Base-by-base conservation (phyloP, 2,888 invertebrate species). In the Standfussiana lucernea region DNA sequence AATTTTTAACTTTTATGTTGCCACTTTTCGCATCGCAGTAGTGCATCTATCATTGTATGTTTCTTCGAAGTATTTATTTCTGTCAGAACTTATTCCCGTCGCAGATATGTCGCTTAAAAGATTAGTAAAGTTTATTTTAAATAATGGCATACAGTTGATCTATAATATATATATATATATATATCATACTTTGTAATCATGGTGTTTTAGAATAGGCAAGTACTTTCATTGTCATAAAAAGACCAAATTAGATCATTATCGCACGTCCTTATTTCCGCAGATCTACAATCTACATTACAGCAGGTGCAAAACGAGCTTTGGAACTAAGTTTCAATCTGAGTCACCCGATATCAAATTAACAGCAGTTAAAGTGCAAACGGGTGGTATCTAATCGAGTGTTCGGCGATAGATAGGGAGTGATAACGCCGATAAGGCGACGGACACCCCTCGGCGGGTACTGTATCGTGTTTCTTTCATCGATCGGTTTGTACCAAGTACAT, bases 281-380 rank as follows among this genome's bases (percentile, higher is more conserved):
- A 61, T 35, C 2, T 59, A 21, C 35, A 40, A 8, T 15, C 18
- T 62, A 24, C 2, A 64, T 40, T 0, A 32, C 32, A 56, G 32
- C 47, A 66, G 35, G 53, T 67, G 78, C 18, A 2, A 40, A 67
- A 47, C 28, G 18, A 75, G 81, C 42, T 76, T 76, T 72, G 7
- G 24, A 75, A 32, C 7, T 24, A 42, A 70, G 13, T 70, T 59
- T n/a, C 24, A 69, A 85, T 81, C 75, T 64, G 85, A 85, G 53
- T 81, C 76, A 85, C 32, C 28, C 66, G 73, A 76, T 83, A 83
- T 71, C 68, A 69, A 81, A 86, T 84, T 83, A 73, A 80, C 79
- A 80, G 56, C 75, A 84, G 83, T 87, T 75, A 66, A 72, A 76
- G 64, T 72, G 68, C 78, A 69, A 77, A 82, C 68, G n/a, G 56